A percentile compares a stretch with the other conserved stretches of the same genome.
Evolutionary conservation across 2,888 invertebrate genomes (phyloP).

Genomic region (Nemotelus nigrinus): DNA sequence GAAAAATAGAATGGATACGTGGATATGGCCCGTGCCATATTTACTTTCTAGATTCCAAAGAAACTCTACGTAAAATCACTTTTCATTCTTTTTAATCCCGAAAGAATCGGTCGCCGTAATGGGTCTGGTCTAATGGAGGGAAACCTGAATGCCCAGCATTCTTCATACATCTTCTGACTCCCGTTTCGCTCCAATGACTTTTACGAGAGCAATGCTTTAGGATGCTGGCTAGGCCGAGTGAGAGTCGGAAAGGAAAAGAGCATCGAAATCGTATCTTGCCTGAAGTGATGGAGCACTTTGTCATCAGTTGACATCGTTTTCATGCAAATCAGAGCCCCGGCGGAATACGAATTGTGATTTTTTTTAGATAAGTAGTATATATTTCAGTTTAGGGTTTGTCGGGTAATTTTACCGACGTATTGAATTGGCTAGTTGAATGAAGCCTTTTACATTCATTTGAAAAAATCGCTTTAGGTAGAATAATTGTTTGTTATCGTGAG

Average conservation of each 20-base stretch:
- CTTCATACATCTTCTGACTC: constrained; percentile 31
- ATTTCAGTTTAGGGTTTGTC: not conserved
- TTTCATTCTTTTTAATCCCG: constrained; percentile 36
- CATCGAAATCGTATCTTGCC: constrained; percentile 11
- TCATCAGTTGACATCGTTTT: constrained; percentile 40
- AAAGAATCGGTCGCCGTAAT: constrained; percentile 31
- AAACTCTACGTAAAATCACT: constrained; percentile 38
- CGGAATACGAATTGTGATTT: constrained; percentile 36
- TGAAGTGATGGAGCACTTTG: constrained; percentile 29
- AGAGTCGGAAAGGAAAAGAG: not conserved
- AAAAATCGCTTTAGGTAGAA: too few species aligned
- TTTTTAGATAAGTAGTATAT: constrained; percentile 4
- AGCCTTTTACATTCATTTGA: too few species aligned
- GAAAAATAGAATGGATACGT: constrained; percentile 26
- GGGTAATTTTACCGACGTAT: too few species aligned
- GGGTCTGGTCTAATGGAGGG: constrained; percentile 19
- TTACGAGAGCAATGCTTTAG: constrained; percentile 23
- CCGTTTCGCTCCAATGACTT: constrained; percentile 26
- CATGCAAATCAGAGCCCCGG: constrained; percentile 40
- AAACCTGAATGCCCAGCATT: constrained; percentile 1
- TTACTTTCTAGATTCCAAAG: constrained; percentile 23
- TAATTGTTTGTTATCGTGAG: too few species aligned
- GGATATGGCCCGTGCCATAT: constrained; percentile 41
- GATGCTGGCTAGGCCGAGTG: constrained; percentile 7
- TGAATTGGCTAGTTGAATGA: too few species aligned